Base-by-base conservation (phyloP, 2,113 vertebrate species). In the Coturnix japonica region DNA sequence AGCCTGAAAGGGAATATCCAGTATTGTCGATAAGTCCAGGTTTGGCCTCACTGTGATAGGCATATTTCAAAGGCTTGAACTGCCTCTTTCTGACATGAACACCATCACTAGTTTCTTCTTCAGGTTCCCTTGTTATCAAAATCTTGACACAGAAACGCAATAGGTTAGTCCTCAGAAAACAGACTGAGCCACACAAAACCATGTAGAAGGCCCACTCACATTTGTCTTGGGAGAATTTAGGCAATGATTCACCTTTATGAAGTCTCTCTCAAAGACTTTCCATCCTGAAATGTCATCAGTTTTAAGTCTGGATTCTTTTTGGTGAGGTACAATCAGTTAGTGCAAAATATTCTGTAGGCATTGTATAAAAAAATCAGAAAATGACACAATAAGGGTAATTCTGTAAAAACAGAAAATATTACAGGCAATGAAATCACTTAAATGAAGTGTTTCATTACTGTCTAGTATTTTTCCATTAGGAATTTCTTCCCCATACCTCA, bases 311-410 rank as follows among this genome's bases (percentile, higher is more conserved):
- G n/a, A 56, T 60, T 74, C 5, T 69, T 69, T 72, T 30, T 1
- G 1, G 25, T 59, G 11, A 76, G 15, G 4, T 78, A 4, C 33
- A 19, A 80, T 26, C n/a, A 78, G 71, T 78, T 90, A 41, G 20
- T 72, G 13, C 9, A 64, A 81, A 44, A 69, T 72, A n/a, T 33
- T 46, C 26, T 67, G 15, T 47, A 51, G 0, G 0, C 23, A 15
- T 2, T 53, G 23, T 39, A 57, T 3, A 31, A 93, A 75, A 35
- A 60, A n/a, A 16, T 77, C 57, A 30, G 33, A 71, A 87, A 81
- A 67, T 53, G 87, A 33, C 12, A 60, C 5, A 43, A 12, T 22
- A 76, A 76, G 2, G 60, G 5, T 65, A 91, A 82, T 61, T 20
- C 18, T 26, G 23, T 69, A 69, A 49, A 31, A 65, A 8, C 43